These are phyloP conservation scores for Eucidaris tribuloides DNA, from an alignment of 35 echinoderm and acorn worm genomes.

Conservation along the genomic window DNA sequence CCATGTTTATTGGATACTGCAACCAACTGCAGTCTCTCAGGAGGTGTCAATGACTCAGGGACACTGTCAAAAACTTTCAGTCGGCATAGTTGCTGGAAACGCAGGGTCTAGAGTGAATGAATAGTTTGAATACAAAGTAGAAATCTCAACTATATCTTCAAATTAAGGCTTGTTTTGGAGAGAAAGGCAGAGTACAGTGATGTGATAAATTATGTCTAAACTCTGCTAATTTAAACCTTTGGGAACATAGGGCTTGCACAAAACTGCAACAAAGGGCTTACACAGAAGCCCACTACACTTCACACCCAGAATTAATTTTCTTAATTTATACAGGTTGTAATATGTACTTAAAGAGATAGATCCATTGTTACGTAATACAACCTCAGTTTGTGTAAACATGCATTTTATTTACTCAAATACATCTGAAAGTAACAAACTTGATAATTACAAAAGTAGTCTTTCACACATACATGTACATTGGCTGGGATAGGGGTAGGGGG, in stretches of 20 bases:
- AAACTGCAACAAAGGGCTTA: no score
- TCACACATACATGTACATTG: neutral
- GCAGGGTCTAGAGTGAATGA: constrained; percentile 35
- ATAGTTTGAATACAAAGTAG: neutral
- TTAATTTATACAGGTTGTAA: no score
- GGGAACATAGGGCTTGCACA: no score
- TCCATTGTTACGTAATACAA: neutral
- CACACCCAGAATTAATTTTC: no score
- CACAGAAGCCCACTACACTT: no score
- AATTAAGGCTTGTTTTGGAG: neutral
- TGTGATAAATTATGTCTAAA: neutral
- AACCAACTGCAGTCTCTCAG: constrained; percentile 58
- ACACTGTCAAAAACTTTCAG: constrained; percentile 65
- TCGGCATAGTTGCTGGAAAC: constrained; percentile 79
- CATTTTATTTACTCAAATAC: neutral
- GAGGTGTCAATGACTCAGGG: constrained; percentile 55
- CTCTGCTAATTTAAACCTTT: no score
- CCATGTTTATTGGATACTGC: constrained; percentile 76
- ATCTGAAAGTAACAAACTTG: neutral
- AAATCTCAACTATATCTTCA: neutral
- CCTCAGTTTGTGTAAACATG: neutral
- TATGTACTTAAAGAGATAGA: no score
- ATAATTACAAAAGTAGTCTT: neutral
- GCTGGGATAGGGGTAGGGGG: neutral
- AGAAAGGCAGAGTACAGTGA: neutral